Percentiles rank a stretch among this genome's conserved stretches.
Evolutionary conservation across 2,888 invertebrate species (phyloP).

Genomic region (Stenoptilia bipunctidactyla): DNA sequence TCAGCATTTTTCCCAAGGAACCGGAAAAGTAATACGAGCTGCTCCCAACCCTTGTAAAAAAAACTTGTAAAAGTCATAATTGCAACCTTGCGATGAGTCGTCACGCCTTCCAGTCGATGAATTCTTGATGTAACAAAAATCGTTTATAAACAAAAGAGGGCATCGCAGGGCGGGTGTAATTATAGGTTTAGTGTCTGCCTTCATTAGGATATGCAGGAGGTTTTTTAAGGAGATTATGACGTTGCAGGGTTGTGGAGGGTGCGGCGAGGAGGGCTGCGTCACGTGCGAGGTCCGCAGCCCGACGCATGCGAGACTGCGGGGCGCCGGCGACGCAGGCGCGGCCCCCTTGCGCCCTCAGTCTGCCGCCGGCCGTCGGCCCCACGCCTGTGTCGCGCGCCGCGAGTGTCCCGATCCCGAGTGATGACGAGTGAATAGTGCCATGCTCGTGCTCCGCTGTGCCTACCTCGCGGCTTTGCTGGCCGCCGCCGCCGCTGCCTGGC

Average conservation of each 20-base stretch:
- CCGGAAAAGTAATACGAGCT: conserved; percentile 38
- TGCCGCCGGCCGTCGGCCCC: conserved; percentile 43
- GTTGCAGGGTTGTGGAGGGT: conserved; percentile 57
- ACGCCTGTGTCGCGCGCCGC: too few species aligned
- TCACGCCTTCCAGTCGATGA: conserved; percentile 49
- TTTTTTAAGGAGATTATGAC: conserved; percentile 66
- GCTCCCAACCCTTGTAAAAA: conserved; percentile 26
- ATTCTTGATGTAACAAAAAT: conserved; percentile 51
- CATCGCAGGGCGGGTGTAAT: conserved; percentile 43
- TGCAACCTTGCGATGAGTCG: conserved; percentile 50
- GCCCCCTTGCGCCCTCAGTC: conserved; percentile 59
- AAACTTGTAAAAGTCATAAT: conserved; percentile 46
- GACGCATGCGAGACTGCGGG: conserved; percentile 69
- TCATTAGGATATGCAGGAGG: conserved; percentile 60
- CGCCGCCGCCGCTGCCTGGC: conserved; percentile 79
- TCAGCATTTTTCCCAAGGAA: conserved; percentile 35
- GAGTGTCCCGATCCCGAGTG: conserved; percentile 65
- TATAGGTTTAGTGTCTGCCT: conserved; percentile 60
- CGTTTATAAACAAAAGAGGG: conserved; percentile 38
- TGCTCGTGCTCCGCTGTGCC: conserved; percentile 63
- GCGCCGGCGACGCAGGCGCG: conserved; percentile 59
- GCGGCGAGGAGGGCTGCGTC: conserved; percentile 67
- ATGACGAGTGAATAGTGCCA: conserved; percentile 70
- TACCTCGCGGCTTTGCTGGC: conserved; percentile 67
- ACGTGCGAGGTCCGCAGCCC: conserved; percentile 68